Evolutionary conservation across 2,113 vertebrate species (phyloP).

Genomic region (Lates calcarifer): DNA sequence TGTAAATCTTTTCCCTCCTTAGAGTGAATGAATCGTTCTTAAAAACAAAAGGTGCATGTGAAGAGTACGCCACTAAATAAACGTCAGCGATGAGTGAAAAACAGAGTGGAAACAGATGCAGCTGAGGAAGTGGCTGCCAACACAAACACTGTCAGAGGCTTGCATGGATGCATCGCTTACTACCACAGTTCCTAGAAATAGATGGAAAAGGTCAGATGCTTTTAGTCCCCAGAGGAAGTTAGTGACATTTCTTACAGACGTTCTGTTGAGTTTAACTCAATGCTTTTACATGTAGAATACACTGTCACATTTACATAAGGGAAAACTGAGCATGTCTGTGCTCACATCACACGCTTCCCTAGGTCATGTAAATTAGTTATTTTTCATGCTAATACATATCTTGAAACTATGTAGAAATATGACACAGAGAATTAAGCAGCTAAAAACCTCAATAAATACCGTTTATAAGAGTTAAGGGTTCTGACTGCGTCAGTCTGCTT

Average conservation of each 20-base stretch:
- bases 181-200: slow-evolving; percentile 54
- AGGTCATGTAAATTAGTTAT: too few relatives aligned
- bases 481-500: background rate
- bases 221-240: slow-evolving; percentile 36
- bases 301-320: slow-evolving; percentile 20
- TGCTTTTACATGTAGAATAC: background rate
- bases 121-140: slow-evolving; percentile 65
- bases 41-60: slow-evolving; percentile 7
- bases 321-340: background rate
- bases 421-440: background rate
- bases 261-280: slow-evolving; percentile 19
- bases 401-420: too few relatives aligned
- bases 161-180: slow-evolving; percentile 60
- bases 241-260: slow-evolving; percentile 46
- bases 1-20: background rate
- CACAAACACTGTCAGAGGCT: slow-evolving; percentile 76
- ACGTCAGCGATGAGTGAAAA: slow-evolving; percentile 26
- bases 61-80: background rate
- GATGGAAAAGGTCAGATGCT: slow-evolving; percentile 49
- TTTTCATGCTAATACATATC: too few relatives aligned
- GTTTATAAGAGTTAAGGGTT: background rate
- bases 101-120: slow-evolving; percentile 78
- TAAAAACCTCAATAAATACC: background rate
- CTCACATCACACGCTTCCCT: background rate
- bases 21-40: background rate